Conservation (phyloP, 2,888 invertebrate species). For the Glaucopsyche alexis region DNA sequence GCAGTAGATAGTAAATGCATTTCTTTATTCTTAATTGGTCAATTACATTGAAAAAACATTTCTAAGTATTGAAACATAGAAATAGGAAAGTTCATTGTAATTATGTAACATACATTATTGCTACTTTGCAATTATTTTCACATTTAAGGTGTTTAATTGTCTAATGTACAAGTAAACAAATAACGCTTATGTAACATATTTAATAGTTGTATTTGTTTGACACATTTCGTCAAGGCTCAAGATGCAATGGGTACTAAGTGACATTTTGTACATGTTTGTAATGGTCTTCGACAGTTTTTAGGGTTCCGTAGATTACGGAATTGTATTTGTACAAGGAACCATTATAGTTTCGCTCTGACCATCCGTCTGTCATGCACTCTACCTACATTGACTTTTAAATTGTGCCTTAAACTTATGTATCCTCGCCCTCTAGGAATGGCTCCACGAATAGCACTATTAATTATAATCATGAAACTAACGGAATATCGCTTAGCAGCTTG, state of each 20-base stretch:
- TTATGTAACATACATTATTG: background rate
- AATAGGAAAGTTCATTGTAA: background rate
- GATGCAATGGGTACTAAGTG: background rate
- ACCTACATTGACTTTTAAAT: too few relatives aligned
- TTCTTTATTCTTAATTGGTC: constrained; percentile 1
- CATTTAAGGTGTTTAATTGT: constrained; percentile 11
- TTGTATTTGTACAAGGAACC: too few relatives aligned
- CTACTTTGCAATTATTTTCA: constrained; percentile 1
- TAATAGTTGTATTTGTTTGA: background rate
- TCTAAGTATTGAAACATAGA: constrained; percentile 1
- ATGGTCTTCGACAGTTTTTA: too few relatives aligned
- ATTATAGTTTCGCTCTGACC: too few relatives aligned
- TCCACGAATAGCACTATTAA: too few relatives aligned
- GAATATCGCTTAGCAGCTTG: too few relatives aligned
- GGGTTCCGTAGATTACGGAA: too few relatives aligned
- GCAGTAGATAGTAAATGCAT: background rate
- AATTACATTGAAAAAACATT: constrained; percentile 2
- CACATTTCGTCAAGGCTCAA: background rate
- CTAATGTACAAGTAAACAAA: background rate
- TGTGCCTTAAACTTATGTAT: too few relatives aligned
- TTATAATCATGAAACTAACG: too few relatives aligned
- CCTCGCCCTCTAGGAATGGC: too few relatives aligned
- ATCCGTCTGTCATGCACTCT: too few relatives aligned
- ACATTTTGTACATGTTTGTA: too few relatives aligned
- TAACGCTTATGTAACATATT: background rate